Percentiles rank a stretch among this genome's conserved stretches.
Evolutionary conservation across 2,888 invertebrate genomes (phyloP).

Genomic region (Cephus pulcher): DNA sequence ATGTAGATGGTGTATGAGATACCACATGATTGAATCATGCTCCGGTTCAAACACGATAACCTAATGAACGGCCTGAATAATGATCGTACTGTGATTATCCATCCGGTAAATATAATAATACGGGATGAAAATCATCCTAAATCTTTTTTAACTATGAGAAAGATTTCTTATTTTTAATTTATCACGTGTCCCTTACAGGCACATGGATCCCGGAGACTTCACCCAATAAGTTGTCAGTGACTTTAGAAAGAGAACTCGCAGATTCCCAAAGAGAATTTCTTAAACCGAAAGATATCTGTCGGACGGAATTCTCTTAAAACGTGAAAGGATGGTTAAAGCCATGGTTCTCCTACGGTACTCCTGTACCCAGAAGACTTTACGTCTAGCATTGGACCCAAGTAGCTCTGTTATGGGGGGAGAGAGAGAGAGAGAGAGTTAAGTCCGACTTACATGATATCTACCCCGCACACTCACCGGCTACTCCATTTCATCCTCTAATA

Average conservation of each 20-base stretch:
- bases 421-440: constrained; percentile 47
- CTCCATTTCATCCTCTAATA: constrained; percentile 53
- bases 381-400: constrained; percentile 14
- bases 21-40: constrained; percentile 60
- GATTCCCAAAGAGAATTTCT: neutral
- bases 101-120: constrained; percentile 8
- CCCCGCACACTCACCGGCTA: constrained; percentile 56
- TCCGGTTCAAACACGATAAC: constrained; percentile 60
- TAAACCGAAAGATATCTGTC: neutral
- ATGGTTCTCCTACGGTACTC: neutral
- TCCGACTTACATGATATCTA: constrained; percentile 66
- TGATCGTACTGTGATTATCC: constrained; percentile 59
- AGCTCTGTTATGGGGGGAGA: constrained; percentile 23
- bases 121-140: neutral
- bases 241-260: neutral
- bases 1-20: constrained; percentile 59
- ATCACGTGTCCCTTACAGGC: neutral
- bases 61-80: constrained; percentile 63
- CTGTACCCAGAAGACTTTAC: neutral
- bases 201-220: neutral
- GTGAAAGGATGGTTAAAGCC: constrained; percentile 17
- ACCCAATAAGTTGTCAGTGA: neutral
- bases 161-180: neutral
- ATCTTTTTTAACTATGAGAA: neutral
- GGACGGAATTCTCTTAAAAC: constrained; percentile 18